Base-by-base conservation (phyloP, 1,140 invertebrate genomes). In the Trypoxylus dichotomus region DNA sequence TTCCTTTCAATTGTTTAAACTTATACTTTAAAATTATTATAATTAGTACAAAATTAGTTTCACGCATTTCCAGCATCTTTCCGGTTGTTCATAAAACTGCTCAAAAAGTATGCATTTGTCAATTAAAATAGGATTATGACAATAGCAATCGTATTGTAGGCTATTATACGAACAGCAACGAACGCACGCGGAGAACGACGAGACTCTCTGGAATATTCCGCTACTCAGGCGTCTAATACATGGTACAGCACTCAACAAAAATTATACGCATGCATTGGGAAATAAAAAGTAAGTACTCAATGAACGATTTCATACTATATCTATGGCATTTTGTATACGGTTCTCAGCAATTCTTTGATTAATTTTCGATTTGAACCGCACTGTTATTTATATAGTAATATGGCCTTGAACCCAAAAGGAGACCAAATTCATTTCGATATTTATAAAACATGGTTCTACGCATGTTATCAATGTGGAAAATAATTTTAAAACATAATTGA, bases 201-300 rank as follows among this genome's bases (percentile, higher is more conserved):
- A 68, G 19, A 24, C 19, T 3, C 11, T 68, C 24, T 68, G 60
- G 60, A 68, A 68, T 27, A 68, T 68, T 68, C 60, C 60, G 60
- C 24, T 29, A 24, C 60, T 29, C 15, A 24, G 11, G 60, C 19
- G 47, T 68, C 24, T 27, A 29, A 68, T 68, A 68, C 25, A 27
- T 7, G 2, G 60, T 68, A 68, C 60, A 68, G 60, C 24, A 68
- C 60, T 68, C 60, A 68, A 68, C 60, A 68, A 27, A 68, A 68
- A 68, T 68, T 27, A 24, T 24, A 10, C 25, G 27, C 11, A 11
- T 24, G 7, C 60, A 10, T 68, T 27, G 19, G 27, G 27, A 68
- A 27, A 68, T 24, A 68, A 68, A 68, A 68, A 10, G 19, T 8
- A 63, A 68, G 25, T 13, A 10, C 1, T 68, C n/a, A 60, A 60